phyloP scores from a whole-genome alignment of 2,888 invertebrate species.

The Neelides folsomi region DNA sequence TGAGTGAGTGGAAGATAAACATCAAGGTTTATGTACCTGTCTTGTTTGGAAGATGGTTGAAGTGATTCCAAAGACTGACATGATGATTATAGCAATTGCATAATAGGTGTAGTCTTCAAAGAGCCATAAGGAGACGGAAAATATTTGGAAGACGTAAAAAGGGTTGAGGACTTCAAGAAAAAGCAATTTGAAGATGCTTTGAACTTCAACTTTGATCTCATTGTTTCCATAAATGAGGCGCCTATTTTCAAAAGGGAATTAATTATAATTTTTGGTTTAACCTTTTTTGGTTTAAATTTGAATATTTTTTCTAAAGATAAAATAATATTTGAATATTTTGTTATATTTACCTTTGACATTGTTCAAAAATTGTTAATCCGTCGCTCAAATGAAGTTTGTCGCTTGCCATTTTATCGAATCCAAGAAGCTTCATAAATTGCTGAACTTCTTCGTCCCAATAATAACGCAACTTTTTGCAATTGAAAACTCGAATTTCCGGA shows the following conservation, averaged over 20 bases:
- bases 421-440: constrained; percentile 56
- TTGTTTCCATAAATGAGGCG: constrained; percentile 69
- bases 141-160: constrained; percentile 89
- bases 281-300: not conserved
- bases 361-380: constrained; percentile 47
- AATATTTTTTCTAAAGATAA: not conserved
- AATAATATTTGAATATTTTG: not conserved
- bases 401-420: constrained; percentile 55
- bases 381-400: constrained; percentile 51
- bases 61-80: constrained; percentile 71
- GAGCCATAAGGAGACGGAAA: constrained; percentile 79
- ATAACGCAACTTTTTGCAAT: constrained; percentile 69
- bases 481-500: constrained; percentile 52
- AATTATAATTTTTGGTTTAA: not conserved
- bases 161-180: constrained; percentile 78
- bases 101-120: constrained; percentile 81
- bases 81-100: constrained; percentile 67
- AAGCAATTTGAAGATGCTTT: constrained; percentile 55
- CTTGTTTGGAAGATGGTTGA: constrained; percentile 72
- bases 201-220: constrained; percentile 67
- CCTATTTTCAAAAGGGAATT: constrained; percentile 39
- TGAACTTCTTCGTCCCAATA: constrained; percentile 60
- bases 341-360: constrained; percentile 48
- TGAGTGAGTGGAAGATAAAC: not conserved
- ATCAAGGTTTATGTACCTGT: constrained; percentile 45